Evolutionary conservation across 2,113 vertebrate species (phyloP), one percentile per base, ranked within the genome.

Genomic region (Brachionichthys hirsutus): DNA sequence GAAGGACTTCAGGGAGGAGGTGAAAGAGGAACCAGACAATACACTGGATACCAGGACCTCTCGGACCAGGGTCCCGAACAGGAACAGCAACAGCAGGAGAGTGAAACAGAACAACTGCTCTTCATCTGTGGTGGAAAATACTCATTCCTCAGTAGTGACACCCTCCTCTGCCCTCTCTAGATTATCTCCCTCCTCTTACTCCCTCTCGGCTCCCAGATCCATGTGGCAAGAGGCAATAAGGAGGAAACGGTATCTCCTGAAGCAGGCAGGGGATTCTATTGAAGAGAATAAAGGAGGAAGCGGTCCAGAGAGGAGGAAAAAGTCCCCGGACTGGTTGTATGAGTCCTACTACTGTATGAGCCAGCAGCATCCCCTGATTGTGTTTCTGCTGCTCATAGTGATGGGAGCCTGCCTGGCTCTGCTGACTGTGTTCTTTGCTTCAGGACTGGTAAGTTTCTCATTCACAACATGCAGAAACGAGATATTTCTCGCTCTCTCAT

Each of bases 281-380:
- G 75, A 79, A 68, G 78, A 75, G 56, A 77, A 75, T 45, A 80
- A 69, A 82, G 85, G 76, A 56, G 56, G 88, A 80, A 70, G 87
- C 74, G 89, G 90, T 81, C 73, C 87, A 76, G 59, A 64, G 44
- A 83, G 41, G 87, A 91, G 77, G 90, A 87, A 80, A 90, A 84
- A 84, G 86, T 91, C 94, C 82, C 93, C 92, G 73, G 96, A 97
- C 92, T 96, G 96, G 96, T 93, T 98, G 8, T 98, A 98, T 53
- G 95, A 98, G 91, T 97, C 95, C 59, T 98, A 98, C 91, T 95
- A 95, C 87, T 93, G 95, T 85, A 95, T 98, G 95, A 98, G 95
- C 95, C 96, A 98, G 91, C 96, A 98, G 93, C 95, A 98, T 90
- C 96, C 96, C 60, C 93, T 98, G 62, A 94, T 98, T 87, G 94